Evolutionary conservation across 2,797 vertebrate species (phyloP).

Genomic region (Manis pentadactyla): DNA sequence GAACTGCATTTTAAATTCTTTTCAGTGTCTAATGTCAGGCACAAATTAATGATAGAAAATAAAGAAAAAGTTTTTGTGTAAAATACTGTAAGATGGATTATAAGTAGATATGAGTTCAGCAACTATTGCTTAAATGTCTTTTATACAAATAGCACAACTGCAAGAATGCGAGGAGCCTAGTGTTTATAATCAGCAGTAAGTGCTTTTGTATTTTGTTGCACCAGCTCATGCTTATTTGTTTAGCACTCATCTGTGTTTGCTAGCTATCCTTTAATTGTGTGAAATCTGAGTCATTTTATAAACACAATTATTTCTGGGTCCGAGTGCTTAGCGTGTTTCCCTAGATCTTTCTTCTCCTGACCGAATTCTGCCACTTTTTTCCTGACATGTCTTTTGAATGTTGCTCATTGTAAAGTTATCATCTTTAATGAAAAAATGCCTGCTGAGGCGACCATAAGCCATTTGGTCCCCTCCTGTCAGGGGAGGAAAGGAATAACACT

Average conservation of each 20-base stretch:
- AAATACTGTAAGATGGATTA: not conserved
- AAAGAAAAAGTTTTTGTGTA: not conserved
- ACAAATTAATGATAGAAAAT: not conserved
- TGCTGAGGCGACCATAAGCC: slow-evolving; percentile 85
- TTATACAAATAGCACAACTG: not conserved
- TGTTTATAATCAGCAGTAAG: rapidly evolving
- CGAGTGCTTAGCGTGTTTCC: not conserved
- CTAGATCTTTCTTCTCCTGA: slow-evolving; percentile 27
- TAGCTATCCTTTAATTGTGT: not conserved
- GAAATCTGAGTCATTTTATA: not conserved
- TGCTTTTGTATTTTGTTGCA: too few species aligned
- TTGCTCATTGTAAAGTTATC: slow-evolving; percentile 83
- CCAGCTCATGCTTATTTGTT: rapidly evolving
- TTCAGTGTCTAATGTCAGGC: not conserved
- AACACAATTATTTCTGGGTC: not conserved
- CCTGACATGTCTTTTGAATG: slow-evolving; percentile 73
- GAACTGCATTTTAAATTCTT: not conserved
- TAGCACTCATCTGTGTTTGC: rapidly evolving
- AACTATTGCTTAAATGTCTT: not conserved
- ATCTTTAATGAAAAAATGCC: slow-evolving; percentile 88
- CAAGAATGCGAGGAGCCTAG: rapidly evolving
- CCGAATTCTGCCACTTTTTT: slow-evolving; percentile 63
- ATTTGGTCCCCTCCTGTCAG: slow-evolving; percentile 89
- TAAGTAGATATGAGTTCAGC: not conserved
- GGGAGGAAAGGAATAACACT: slow-evolving; percentile 87